phyloP scores from a whole-genome alignment of 2,797 vertebrate genomes.

The Lepus oiostolus region DNA sequence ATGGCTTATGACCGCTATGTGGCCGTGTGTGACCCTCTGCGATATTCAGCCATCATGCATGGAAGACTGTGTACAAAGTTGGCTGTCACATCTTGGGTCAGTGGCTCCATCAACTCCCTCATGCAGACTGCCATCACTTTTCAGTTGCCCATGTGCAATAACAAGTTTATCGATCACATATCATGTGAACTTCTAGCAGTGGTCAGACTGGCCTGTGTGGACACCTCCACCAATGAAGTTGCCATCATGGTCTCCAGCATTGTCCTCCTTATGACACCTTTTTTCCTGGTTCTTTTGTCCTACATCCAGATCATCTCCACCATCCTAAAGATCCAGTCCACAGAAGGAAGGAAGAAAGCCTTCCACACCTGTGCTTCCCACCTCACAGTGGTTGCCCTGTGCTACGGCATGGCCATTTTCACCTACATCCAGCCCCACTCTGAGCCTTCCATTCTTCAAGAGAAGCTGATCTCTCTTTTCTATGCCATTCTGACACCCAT shows the following conservation, averaged over 20 bases:
- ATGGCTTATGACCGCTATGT: slow-evolving; percentile 82
- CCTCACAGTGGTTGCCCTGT: slow-evolving; percentile 76
- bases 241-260: slow-evolving; percentile 71
- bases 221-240: slow-evolving; percentile 62
- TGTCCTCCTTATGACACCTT: slow-evolving; percentile 72
- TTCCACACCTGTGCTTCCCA: slow-evolving; percentile 85
- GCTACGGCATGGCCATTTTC: slow-evolving; percentile 82
- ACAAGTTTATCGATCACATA: slow-evolving; percentile 74
- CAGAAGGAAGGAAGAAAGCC: slow-evolving; percentile 77
- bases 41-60: slow-evolving; percentile 66
- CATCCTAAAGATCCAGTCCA: slow-evolving; percentile 79
- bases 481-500: slow-evolving; percentile 81
- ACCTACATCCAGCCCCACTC: slow-evolving; percentile 78
- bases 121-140: slow-evolving; percentile 65
- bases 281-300: slow-evolving; percentile 79
- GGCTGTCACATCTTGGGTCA: slow-evolving; percentile 61
- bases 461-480: slow-evolving; percentile 82
- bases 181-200: slow-evolving; percentile 82
- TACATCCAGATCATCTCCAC: slow-evolving; percentile 77
- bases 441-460: slow-evolving; percentile 56
- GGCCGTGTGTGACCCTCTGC: slow-evolving; percentile 76
- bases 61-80: slow-evolving; percentile 18
- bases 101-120: slow-evolving; percentile 67
- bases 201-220: slow-evolving; percentile 81
- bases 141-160: slow-evolving; percentile 67